phyloP scores from a whole-genome alignment of 2,888 invertebrate genomes.

The Cephus sareptanus region DNA sequence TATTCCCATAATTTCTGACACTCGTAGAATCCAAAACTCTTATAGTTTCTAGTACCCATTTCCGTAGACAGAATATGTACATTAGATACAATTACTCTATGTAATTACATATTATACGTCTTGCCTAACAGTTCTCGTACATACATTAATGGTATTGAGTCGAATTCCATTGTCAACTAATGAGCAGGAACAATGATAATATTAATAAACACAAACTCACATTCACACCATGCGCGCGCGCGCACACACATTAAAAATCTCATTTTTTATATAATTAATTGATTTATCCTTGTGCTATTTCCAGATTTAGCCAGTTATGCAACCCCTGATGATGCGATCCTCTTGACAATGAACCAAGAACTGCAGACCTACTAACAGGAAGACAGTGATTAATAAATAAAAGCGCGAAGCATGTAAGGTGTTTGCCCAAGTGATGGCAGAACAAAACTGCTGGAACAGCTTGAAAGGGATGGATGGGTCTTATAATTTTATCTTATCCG shows the following conservation, averaged over 20 bases:
- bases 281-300: constrained; percentile 35
- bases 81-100: background rate
- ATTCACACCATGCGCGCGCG: too few relatives aligned
- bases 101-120: background rate
- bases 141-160: background rate
- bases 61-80: background rate
- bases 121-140: background rate
- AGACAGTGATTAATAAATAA: background rate
- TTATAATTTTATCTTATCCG: background rate
- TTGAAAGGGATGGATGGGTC: background rate
- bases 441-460: background rate
- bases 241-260: background rate
- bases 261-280: constrained; percentile 2
- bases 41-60: background rate
- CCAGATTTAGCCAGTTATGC: constrained; percentile 70
- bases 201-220: background rate
- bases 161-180: background rate
- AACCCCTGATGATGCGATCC: constrained; percentile 76
- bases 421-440: background rate
- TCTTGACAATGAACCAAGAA: constrained; percentile 69
- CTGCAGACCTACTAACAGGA: constrained; percentile 56
- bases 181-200: background rate
- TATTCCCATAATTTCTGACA: background rate
- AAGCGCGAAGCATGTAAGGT: background rate
- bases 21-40: background rate